Evolutionary conservation across 1,140 invertebrate genomes (phyloP).

Genomic region (Cotesia chilonis): DNA sequence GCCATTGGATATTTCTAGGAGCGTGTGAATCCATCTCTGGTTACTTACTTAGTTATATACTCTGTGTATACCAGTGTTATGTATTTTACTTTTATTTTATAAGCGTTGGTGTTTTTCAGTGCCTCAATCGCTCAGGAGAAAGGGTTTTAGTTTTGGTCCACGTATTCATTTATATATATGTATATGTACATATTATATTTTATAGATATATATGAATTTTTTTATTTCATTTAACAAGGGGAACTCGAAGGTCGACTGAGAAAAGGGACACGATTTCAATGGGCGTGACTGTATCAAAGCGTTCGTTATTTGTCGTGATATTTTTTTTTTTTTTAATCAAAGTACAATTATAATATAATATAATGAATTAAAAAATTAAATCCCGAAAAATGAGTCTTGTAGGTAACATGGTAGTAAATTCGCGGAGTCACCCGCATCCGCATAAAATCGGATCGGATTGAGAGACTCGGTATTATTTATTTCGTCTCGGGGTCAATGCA

Average conservation of each 20-base stretch:
- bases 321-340: conserved; percentile 1
- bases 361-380: no score
- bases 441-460: neutral
- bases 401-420: neutral
- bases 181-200: neutral
- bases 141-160: conserved; percentile 17
- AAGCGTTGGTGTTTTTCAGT: conserved; percentile 16
- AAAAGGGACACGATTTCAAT: conserved; percentile 16
- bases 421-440: neutral
- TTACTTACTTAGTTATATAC: conserved; percentile 11
- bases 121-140: conserved; percentile 11
- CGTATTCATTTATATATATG: neutral
- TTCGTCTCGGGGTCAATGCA: conserved; percentile 46
- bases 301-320: conserved; percentile 1
- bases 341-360: no score
- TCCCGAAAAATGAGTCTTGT: neutral
- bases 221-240: conserved; percentile 6
- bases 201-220: neutral
- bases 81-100: no score
- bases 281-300: conserved; percentile 12
- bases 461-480: conserved; percentile 34
- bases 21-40: conserved; percentile 35
- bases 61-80: no score
- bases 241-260: conserved; percentile 9
- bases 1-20: neutral